A percentile compares a stretch with the other conserved stretches of the same genome.
Conservation (phyloP, 2,113 vertebrate species). For the Erpornis zantholeuca region DNA sequence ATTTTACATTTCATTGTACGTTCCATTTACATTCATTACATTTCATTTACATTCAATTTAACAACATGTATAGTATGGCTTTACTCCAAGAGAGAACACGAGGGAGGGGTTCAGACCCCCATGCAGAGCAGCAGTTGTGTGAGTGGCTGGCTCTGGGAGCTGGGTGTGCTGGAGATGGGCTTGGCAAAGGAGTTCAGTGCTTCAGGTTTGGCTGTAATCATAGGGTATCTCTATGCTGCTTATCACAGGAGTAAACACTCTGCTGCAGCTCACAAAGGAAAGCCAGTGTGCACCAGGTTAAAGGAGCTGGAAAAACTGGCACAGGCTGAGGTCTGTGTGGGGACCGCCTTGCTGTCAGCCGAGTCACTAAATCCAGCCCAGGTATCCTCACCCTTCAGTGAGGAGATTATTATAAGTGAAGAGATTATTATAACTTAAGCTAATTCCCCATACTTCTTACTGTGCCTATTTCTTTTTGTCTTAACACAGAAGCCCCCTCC, state of each 20-base stretch:
- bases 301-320: not conserved
- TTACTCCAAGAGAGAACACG: fast-evolving
- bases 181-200: not conserved
- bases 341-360: not conserved
- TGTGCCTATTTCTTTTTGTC: not conserved
- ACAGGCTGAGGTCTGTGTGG: not conserved
- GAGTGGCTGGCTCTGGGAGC: not conserved
- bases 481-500: not conserved
- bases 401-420: too few species aligned
- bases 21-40: not conserved
- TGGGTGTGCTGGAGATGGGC: not conserved
- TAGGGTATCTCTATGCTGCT: not conserved
- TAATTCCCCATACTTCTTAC: not conserved
- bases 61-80: not conserved
- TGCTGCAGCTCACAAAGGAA: not conserved
- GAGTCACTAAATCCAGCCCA: not conserved
- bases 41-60: not conserved
- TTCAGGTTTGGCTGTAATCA: slow-evolving; percentile 1
- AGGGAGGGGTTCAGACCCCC: not conserved
- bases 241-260: not conserved
- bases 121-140: not conserved
- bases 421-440: not conserved
- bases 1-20: not conserved
- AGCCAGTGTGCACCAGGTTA: not conserved
- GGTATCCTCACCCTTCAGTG: not conserved